phyloP scores from a whole-genome alignment of 2,888 invertebrate genomes.

The Azorinus chamasolen region DNA sequence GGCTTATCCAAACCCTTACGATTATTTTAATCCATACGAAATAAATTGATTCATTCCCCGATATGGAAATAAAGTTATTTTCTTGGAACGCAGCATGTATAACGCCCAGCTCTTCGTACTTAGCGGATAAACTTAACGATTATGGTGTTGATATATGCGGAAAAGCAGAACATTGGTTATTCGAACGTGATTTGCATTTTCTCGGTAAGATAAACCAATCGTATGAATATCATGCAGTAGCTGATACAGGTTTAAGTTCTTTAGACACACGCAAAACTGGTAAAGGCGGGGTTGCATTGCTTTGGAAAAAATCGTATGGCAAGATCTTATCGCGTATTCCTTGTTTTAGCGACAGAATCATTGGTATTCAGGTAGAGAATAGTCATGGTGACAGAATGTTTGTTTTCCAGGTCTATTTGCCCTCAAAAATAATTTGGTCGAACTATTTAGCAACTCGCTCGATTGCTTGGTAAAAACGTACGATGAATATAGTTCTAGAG shows the following conservation, averaged over 20 bases:
- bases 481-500: too few species aligned
- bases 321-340: neutral
- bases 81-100: conserved; percentile 21
- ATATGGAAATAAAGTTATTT: neutral
- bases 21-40: neutral
- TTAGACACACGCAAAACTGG: too few species aligned
- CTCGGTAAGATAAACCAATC: neutral
- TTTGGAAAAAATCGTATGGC: neutral
- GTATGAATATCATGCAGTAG: conserved; percentile 4
- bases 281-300: conserved; percentile 14
- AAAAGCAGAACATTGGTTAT: conserved; percentile 16
- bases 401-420: conserved; percentile 14
- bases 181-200: conserved; percentile 5
- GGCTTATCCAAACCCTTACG: neutral
- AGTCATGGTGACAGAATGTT: neutral
- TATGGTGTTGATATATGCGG: conserved; percentile 11
- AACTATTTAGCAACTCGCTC: too few species aligned
- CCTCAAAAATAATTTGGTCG: too few species aligned
- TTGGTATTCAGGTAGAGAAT: conserved; percentile 15
- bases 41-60: too few species aligned
- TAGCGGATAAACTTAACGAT: neutral
- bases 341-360: conserved; percentile 12
- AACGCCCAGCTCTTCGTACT: conserved; percentile 2
- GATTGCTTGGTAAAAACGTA: too few species aligned
- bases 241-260: conserved; percentile 17